Evolutionary conservation across 2,888 invertebrate species (phyloP).

Genomic region (Encarsia formosa): DNA sequence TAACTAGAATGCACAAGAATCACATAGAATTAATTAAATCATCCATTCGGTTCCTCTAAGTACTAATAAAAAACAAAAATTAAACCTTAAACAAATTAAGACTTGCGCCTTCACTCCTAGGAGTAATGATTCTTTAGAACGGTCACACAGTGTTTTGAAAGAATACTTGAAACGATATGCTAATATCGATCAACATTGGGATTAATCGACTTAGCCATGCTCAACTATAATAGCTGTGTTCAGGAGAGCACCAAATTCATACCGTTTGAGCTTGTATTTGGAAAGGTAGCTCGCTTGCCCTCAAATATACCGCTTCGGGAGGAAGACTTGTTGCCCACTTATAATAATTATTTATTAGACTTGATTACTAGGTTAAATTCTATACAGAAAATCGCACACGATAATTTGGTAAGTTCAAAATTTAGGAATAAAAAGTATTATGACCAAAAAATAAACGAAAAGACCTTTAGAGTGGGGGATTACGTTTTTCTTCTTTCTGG

Average conservation of each 20-base stretch:
- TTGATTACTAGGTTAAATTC: background rate
- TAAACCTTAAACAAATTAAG: background rate
- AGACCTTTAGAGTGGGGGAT: background rate
- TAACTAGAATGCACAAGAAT: too few relatives aligned
- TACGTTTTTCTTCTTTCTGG: background rate
- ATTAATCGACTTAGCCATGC: background rate
- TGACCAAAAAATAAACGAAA: background rate
- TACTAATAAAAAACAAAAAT: too few relatives aligned
- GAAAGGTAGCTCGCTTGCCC: background rate
- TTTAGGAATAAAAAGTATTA: background rate
- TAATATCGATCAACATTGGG: background rate
- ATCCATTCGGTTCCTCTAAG: too few relatives aligned
- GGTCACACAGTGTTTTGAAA: background rate
- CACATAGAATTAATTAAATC: too few relatives aligned
- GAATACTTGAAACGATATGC: background rate
- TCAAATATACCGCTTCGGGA: background rate
- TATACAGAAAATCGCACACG: background rate
- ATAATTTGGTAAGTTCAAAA: background rate
- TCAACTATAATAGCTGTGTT: conserved; percentile 10
- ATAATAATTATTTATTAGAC: background rate
- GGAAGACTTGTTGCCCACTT: background rate
- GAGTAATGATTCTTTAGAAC: background rate
- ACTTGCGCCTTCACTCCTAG: background rate
- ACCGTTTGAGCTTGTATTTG: conserved; percentile 4
- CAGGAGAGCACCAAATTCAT: conserved; percentile 9